Evolutionary conservation across 2,113 vertebrate genomes (phyloP).

Genomic region (Euleptes europaea): DNA sequence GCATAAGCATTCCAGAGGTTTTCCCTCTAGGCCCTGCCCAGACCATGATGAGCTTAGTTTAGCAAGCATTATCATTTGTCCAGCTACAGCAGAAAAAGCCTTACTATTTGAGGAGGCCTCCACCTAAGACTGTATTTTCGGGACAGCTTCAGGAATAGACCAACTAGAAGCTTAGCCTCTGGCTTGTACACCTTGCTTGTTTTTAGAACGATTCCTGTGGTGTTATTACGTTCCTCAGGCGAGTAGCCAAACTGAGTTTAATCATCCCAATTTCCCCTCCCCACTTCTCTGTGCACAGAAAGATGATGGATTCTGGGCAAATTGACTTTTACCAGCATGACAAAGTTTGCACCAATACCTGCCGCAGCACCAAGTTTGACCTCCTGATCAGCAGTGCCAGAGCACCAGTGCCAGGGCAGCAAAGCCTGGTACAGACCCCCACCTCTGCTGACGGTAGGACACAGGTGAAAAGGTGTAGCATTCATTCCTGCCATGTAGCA

Average conservation of each 20-base stretch:
- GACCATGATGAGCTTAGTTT: too few relatives aligned
- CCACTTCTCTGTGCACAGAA: slow-evolving; percentile 74
- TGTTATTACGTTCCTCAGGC: not conserved
- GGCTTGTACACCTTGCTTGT: too few relatives aligned
- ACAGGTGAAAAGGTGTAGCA: slow-evolving; percentile 55
- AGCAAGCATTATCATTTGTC: too few relatives aligned
- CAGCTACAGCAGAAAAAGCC: too few relatives aligned
- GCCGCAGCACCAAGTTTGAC: slow-evolving; percentile 94
- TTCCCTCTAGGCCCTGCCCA: too few relatives aligned
- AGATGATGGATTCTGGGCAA: slow-evolving; percentile 97
- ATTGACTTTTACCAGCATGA: slow-evolving; percentile 96
- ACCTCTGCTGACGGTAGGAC: slow-evolving; percentile 85
- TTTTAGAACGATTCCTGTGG: too few relatives aligned
- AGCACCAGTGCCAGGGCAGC: slow-evolving; percentile 83
- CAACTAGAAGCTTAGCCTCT: too few relatives aligned
- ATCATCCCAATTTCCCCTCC: slow-evolving; percentile 33
- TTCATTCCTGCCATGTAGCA: not conserved
- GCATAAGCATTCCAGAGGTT: too few relatives aligned
- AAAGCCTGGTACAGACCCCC: slow-evolving; percentile 81
- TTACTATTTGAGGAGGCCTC: too few relatives aligned
- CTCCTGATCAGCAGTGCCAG: slow-evolving; percentile 88
- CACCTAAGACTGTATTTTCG: too few relatives aligned
- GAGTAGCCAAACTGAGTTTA: slow-evolving; percentile 40
- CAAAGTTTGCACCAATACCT: slow-evolving; percentile 93
- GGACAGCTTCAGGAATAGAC: too few relatives aligned